These are phyloP conservation scores for Sepioteuthis lessoniana DNA, from an alignment of 2,888 invertebrate species.

Conservation along the genomic window DNA sequence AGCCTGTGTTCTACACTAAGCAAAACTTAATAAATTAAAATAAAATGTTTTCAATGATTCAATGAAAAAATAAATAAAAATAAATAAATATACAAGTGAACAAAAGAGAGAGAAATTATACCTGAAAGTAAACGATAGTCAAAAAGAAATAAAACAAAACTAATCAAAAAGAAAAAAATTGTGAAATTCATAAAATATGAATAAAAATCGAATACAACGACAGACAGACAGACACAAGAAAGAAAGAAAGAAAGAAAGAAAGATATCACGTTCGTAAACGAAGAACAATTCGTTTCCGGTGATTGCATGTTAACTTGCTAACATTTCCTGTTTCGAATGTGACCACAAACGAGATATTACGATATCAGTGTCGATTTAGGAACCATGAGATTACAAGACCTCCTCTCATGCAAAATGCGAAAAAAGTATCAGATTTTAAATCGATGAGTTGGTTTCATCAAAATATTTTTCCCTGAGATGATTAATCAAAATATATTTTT, in stretches of 20 bases:
- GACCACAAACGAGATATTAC: not conserved
- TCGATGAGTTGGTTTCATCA: not conserved
- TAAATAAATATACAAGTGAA: too few relatives aligned
- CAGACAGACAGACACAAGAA: too few relatives aligned
- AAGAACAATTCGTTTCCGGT: not conserved
- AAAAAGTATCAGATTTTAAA: not conserved
- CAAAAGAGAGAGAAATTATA: too few relatives aligned
- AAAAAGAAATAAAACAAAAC: too few relatives aligned
- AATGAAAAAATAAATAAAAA: too few relatives aligned
- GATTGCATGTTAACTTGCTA: not conserved
- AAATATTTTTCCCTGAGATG: not conserved
- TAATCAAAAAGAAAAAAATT: too few relatives aligned
- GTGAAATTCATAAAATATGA: too few relatives aligned
- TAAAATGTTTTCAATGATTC: too few relatives aligned
- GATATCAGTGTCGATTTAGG: not conserved
- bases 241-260: not conserved
- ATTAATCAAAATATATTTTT: conserved; percentile 10
- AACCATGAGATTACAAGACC: not conserved
- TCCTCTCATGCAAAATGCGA: not conserved
- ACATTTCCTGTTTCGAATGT: not conserved
- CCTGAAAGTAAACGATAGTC: too few relatives aligned
- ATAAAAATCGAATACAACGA: too few relatives aligned
- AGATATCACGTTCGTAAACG: not conserved
- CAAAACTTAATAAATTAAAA: too few relatives aligned
- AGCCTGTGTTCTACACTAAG: too few relatives aligned